Conservation (phyloP, 2,113 vertebrate genomes). For the Gila orcuttii region DNA sequence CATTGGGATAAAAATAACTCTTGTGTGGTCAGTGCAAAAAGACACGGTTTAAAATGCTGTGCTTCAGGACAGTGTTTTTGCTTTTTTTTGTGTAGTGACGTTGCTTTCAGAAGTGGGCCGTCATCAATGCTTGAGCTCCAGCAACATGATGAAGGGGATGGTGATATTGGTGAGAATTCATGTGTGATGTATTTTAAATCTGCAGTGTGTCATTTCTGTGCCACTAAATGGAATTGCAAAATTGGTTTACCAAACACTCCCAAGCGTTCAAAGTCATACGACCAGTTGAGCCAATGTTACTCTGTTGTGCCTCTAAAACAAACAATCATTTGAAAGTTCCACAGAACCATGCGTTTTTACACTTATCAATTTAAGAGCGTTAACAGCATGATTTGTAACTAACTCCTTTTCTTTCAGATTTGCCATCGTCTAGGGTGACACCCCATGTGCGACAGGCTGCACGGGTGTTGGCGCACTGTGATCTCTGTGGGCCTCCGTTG, state of each 20-base stretch:
- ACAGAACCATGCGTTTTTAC: not conserved
- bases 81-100: not conserved
- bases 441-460: not conserved
- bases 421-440: conserved; percentile 29
- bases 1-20: not conserved
- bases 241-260: not conserved
- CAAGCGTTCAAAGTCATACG: not conserved
- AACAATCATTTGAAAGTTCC: not conserved
- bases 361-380: not conserved
- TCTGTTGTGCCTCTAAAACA: not conserved
- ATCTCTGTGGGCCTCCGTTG: conserved; percentile 71
- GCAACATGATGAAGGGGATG: conserved; percentile 52
- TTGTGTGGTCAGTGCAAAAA: not conserved
- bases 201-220: not conserved
- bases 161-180: conserved; percentile 43
- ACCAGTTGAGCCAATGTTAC: not conserved
- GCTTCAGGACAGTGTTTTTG: not conserved
- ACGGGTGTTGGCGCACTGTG: conserved; percentile 52
- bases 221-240: not conserved
- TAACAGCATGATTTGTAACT: not conserved
- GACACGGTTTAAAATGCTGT: not conserved
- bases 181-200: not conserved
- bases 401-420: conserved; percentile 46
- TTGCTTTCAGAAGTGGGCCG: conserved; percentile 68
- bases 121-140: conserved; percentile 68